A percentile compares a stretch with the other conserved stretches of the same genome.
Conservation (phyloP, 2,888 invertebrate species). For the Pecten maximus region DNA sequence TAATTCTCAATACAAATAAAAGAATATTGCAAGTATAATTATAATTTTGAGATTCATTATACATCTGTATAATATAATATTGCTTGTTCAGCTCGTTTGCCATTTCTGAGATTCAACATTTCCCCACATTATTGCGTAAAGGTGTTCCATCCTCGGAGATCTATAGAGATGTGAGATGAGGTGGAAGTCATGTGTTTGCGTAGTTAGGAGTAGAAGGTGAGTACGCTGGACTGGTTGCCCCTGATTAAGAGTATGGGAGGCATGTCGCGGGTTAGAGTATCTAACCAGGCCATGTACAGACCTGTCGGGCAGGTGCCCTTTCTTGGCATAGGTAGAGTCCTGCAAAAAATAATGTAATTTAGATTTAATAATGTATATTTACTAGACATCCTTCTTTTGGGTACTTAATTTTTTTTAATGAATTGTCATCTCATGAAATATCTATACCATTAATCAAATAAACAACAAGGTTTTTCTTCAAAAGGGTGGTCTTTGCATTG, state of each 20-base stretch:
- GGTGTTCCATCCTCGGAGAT: too few relatives aligned
- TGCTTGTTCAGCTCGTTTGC: not conserved
- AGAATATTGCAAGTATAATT: not conserved
- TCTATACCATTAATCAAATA: too few relatives aligned
- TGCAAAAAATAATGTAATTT: too few relatives aligned
- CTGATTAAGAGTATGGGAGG: conserved; percentile 90
- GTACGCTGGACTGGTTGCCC: conserved; percentile 84
- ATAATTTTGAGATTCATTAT: not conserved
- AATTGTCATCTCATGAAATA: too few relatives aligned
- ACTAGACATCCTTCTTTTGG: too few relatives aligned
- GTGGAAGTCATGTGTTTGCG: not conserved
- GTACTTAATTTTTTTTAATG: too few relatives aligned
- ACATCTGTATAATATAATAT: not conserved
- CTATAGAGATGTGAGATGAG: not conserved
- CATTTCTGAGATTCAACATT: not conserved
- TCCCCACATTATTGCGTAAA: not conserved
- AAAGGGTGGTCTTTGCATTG: too few relatives aligned
- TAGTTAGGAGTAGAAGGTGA: conserved; percentile 83
- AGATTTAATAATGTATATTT: too few relatives aligned
- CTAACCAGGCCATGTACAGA: conserved; percentile 97
- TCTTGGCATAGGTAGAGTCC: conserved; percentile 96
- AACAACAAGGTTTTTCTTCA: too few relatives aligned
- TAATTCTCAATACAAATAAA: not conserved
- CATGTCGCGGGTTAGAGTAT: conserved; percentile 92
- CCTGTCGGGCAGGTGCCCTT: conserved; percentile 95